phyloP scores from a whole-genome alignment of 2,797 vertebrate species.

The Tokudaia tokunoshimensis region DNA sequence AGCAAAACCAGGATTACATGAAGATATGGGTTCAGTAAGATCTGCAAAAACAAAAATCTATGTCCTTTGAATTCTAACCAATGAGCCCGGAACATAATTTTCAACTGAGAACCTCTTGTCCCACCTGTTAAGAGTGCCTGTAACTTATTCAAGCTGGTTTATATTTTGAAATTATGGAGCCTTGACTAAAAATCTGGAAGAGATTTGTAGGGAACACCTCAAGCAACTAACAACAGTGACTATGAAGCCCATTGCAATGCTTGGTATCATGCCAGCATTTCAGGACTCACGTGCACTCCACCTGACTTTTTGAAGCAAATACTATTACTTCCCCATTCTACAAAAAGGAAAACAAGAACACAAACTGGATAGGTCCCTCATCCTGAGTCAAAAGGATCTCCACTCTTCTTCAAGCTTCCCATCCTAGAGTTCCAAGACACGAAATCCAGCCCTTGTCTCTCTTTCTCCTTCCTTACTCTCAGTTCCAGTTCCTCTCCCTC shows the following conservation, averaged over 20 bases:
- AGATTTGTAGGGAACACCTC: not conserved
- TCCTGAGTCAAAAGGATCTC: not conserved
- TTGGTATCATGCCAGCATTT: not conserved
- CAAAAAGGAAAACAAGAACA: not conserved
- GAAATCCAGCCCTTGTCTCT: not conserved
- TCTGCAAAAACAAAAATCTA: not conserved
- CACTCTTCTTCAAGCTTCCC: not conserved
- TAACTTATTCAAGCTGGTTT: not conserved
- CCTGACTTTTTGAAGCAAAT: not conserved
- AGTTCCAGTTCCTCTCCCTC: not conserved
- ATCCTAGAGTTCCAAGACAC: not conserved
- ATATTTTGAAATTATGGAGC: not conserved
- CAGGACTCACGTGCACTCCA: not conserved
- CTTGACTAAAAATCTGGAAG: not conserved
- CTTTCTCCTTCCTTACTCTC: not conserved
- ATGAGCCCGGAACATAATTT: not conserved
- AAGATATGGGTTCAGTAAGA: conserved; percentile 12
- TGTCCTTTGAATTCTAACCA: conserved; percentile 37
- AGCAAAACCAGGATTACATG: conserved; percentile 27
- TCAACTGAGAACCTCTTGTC: not conserved
- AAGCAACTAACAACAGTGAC: not conserved
- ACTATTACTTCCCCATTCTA: not conserved
- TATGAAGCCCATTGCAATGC: not conserved
- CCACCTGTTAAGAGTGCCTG: not conserved
- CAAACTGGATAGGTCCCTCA: not conserved